Conservation (phyloP, 2,113 vertebrate genomes). For the Menidia beryllina region DNA sequence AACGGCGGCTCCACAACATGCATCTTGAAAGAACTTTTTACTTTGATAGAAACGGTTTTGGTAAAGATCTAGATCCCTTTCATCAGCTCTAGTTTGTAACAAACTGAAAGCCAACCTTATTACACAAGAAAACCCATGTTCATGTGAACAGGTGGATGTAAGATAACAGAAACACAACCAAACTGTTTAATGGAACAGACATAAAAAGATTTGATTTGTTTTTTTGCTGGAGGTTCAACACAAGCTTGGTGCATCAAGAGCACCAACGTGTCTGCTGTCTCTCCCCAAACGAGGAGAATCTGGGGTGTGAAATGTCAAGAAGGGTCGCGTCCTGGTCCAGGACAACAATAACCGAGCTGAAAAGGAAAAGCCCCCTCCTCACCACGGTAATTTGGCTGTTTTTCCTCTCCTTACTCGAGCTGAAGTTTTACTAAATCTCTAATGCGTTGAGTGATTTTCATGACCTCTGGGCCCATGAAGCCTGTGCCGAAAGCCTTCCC, state of each 20-base stretch:
- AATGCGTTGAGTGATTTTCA: conserved; percentile 45
- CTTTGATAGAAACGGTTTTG: too few relatives aligned
- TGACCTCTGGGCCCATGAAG: conserved; percentile 35
- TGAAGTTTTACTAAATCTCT: conserved; percentile 36
- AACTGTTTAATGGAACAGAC: too few relatives aligned
- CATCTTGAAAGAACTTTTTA: too few relatives aligned
- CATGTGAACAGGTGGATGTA: too few relatives aligned
- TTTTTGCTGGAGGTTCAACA: background rate
- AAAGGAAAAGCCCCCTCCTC: conserved; percentile 15
- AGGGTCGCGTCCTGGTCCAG: conserved; percentile 8
- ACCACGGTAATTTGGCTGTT: conserved; percentile 17
- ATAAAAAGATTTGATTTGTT: background rate
- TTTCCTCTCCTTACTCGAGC: conserved; percentile 6
- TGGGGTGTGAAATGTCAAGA: background rate
- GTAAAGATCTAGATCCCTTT: too few relatives aligned
- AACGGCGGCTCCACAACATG: too few relatives aligned
- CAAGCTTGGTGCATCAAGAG: too few relatives aligned
- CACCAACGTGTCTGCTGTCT: background rate
- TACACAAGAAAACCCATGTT: too few relatives aligned
- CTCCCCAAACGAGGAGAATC: background rate
- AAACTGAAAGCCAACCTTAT: too few relatives aligned
- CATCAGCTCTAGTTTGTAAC: too few relatives aligned
- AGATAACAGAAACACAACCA: too few relatives aligned
- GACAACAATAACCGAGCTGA: conserved; percentile 32
- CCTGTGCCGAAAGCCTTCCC: conserved; percentile 28